Percentiles rank a stretch among this genome's conserved stretches.
Conservation (phyloP, 2,113 vertebrate genomes). For the Ivindomyrus marchei region DNA sequence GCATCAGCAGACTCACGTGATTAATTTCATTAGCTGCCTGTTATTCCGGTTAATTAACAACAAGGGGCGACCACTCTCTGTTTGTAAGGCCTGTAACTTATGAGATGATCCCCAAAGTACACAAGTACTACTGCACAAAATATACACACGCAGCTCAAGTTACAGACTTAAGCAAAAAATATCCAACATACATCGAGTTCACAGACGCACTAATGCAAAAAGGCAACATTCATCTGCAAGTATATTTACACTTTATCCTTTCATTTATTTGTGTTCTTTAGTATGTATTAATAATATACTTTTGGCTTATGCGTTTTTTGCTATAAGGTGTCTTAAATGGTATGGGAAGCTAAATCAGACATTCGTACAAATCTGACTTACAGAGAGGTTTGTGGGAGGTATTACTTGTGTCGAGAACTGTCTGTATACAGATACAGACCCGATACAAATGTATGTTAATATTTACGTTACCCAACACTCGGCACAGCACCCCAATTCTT, state of each 20-base stretch:
- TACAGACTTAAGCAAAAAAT: not conserved
- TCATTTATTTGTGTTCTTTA: not conserved
- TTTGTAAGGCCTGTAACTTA: not conserved
- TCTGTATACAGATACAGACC: not conserved
- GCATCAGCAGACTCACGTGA: not conserved
- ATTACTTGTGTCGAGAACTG: not conserved
- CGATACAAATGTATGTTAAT: not conserved
- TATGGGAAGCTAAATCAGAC: not conserved
- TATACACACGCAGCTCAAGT: not conserved
- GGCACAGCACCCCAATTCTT: not conserved
- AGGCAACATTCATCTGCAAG: not conserved
- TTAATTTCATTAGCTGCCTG: not conserved
- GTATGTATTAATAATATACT: not conserved
- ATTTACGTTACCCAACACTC: not conserved
- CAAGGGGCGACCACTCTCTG: constrained; percentile 3
- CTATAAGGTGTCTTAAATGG: not conserved
- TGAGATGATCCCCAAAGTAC: not conserved
- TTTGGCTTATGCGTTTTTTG: not conserved
- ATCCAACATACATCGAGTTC: not conserved
- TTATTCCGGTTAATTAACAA: not conserved
- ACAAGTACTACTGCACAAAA: not conserved
- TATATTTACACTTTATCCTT: not conserved
- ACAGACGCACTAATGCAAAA: not conserved
- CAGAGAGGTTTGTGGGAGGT: not conserved
- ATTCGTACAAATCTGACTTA: not conserved